Percentiles rank a stretch among this genome's conserved stretches.
phyloP scores from a whole-genome alignment of 1,140 invertebrate genomes.

The Diabrotica undecimpunctata region DNA sequence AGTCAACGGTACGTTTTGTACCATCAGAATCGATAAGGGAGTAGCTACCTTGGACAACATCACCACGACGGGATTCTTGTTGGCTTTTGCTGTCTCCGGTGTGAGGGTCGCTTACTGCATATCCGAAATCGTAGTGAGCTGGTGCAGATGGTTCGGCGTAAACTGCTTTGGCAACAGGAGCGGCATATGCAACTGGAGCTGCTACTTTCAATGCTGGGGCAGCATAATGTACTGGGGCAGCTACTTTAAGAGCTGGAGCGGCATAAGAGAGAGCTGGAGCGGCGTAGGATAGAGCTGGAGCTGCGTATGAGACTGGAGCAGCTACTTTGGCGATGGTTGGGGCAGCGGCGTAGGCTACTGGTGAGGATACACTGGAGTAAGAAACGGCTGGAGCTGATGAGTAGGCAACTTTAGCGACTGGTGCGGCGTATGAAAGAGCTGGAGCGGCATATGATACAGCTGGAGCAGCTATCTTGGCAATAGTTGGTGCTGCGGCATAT shows the following conservation, averaged over 20 bases:
- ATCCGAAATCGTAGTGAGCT: constrained; percentile 35
- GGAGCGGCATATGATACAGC: constrained; percentile 6
- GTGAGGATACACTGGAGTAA: constrained; percentile 42
- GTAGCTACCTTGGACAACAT: constrained; percentile 51
- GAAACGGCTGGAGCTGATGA: constrained; percentile 37
- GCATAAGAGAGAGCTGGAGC: constrained; percentile 25
- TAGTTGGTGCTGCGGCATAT: constrained; percentile 8
- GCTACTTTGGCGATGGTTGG: constrained; percentile 18
- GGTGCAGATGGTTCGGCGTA: constrained; percentile 24
- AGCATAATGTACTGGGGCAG: constrained; percentile 22
- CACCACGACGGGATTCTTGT: constrained; percentile 34
- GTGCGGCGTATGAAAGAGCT: constrained; percentile 22
- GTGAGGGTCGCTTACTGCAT: constrained; percentile 48
- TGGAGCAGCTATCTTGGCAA: background rate
- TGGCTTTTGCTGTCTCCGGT: constrained; percentile 44
- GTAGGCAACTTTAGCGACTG: constrained; percentile 18
- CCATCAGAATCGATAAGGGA: constrained; percentile 60
- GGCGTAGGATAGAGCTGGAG: constrained; percentile 20
- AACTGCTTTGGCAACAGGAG: constrained; percentile 37
- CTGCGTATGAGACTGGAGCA: constrained; percentile 26
- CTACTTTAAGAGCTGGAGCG: constrained; percentile 15
- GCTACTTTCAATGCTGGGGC: constrained; percentile 22
- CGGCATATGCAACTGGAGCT: constrained; percentile 36
- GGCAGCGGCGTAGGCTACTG: constrained; percentile 21
- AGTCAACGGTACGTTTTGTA: constrained; percentile 63